Evolutionary conservation across 2,113 vertebrate species (phyloP).

Genomic region (Gymnorhina tibicen): DNA sequence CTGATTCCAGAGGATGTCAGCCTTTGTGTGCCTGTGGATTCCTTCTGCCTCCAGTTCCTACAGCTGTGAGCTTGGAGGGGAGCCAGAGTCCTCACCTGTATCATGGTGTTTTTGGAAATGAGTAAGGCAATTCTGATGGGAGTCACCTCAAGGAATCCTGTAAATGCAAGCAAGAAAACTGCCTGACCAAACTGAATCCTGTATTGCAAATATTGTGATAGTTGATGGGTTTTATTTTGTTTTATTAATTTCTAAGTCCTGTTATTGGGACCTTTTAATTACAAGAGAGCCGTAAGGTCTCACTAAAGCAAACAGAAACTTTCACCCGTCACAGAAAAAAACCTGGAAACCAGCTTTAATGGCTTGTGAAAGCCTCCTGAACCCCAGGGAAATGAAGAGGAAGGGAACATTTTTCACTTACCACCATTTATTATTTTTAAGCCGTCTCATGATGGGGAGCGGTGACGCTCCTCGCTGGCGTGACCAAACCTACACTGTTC

Average conservation of each 20-base stretch:
- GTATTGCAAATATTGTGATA: neutral
- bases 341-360: neutral
- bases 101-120: neutral
- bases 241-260: neutral
- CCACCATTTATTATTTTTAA: constrained; percentile 29
- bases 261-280: neutral
- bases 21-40: neutral
- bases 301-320: neutral
- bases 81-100: neutral
- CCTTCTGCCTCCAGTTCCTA: neutral
- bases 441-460: neutral
- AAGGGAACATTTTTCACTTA: neutral
- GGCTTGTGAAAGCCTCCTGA: neutral
- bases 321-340: neutral
- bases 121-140: neutral
- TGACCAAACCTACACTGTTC: constrained; percentile 28
- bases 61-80: neutral
- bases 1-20: neutral
- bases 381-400: neutral
- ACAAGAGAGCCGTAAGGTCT: neutral
- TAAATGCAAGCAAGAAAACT: neutral
- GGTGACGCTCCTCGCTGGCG: neutral
- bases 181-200: neutral
- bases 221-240: neutral
- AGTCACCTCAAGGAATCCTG: neutral